Evolutionary conservation across 2,888 invertebrate species (phyloP), one percentile per base, ranked within the genome.

Genomic region (Sericinus montela): DNA sequence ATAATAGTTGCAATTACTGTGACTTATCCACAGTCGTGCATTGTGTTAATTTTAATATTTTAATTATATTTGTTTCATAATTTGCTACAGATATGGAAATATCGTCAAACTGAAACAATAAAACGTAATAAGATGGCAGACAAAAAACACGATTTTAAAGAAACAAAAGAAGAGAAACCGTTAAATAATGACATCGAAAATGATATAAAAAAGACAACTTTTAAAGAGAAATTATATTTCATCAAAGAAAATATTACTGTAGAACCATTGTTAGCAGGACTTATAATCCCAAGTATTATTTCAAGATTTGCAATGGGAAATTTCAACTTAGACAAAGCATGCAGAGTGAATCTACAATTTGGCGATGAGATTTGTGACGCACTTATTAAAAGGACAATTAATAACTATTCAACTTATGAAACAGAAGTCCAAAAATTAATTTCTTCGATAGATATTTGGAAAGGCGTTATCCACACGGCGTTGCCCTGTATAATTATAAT

Each of bases 251-350:
- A 93, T 66, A 92, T 94, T 52, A 94, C 94, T 0, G 93, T 94
- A 1, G 94, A 94, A 68, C 94, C 94, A 0, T 88, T 94, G 81
- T 71, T 94, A 19, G 93, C 93, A 0, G 92, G 93, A 38, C 92
- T 93, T 64, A 93, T 94, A 10, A 90, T 93, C 72, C 93, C 93
- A 13, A 91, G 91, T 69, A 87, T 91, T 0, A 80, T 91, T 48
- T 94, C 95, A 1, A 91, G 92, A 48, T 83, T 95, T 60, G 94
- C 95, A 11, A 94, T 87, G 87, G 62, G 67, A 11, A 87, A 87
- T 66, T 72, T 87, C 3, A 87, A 87, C 64, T 64, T 87, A 54
- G 87, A 87, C 48, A 87, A 87, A 62, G 87, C 87, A 0, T 87
- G 87, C 57, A 67, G 84, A 57, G 86, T 86, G 0, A 83, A 83